These are phyloP conservation scores for Mus spicilegus DNA, from an alignment of 2,113 vertebrate species.

Conservation along the genomic window DNA sequence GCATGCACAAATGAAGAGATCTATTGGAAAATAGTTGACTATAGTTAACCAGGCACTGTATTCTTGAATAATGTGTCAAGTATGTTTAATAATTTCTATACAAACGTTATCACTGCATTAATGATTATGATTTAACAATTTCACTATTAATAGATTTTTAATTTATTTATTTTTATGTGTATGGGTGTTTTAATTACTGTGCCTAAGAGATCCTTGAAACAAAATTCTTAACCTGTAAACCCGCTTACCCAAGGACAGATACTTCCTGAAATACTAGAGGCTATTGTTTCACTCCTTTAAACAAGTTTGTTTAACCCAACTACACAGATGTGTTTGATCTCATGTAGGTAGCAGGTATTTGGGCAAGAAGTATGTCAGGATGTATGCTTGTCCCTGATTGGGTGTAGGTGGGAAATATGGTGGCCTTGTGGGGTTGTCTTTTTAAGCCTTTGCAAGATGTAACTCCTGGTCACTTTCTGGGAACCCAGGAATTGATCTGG, in stretches of 20 bases:
- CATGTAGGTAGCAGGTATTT: no score
- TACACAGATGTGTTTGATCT: no score
- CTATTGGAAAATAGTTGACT: neutral
- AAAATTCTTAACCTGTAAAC: neutral
- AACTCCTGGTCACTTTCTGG: neutral
- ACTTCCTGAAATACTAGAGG: neutral
- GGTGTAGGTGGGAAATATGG: neutral
- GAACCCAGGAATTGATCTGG: no score
- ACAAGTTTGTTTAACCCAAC: no score
- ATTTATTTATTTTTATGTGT: neutral
- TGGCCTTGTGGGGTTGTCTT: neutral
- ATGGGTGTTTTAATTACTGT: neutral
- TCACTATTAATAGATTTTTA: neutral
- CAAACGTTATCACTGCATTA: neutral
- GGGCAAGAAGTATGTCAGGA: neutral
- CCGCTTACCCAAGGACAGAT: neutral
- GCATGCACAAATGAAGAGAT: neutral
- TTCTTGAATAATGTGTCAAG: neutral
- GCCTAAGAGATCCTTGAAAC: neutral
- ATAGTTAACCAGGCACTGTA: neutral
- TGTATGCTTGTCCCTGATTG: neutral
- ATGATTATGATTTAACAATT: neutral
- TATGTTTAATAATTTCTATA: neutral
- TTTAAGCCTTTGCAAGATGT: neutral
- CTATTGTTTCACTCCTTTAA: no score